Conservation (phyloP, 2,113 vertebrate genomes). For the Cryptoleucopteryx plumbea region DNA sequence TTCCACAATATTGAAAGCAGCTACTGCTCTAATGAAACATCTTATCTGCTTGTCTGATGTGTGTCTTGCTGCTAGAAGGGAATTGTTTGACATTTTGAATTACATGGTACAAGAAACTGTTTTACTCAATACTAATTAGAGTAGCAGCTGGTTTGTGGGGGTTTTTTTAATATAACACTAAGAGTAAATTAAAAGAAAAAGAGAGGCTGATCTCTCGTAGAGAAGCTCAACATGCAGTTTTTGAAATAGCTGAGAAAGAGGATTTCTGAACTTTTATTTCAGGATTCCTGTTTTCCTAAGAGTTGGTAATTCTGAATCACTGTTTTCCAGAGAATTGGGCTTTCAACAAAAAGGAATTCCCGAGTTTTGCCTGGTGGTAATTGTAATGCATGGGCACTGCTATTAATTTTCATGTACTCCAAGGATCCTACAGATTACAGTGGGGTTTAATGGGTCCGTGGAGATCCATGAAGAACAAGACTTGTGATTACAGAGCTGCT, state of each 20-base stretch:
- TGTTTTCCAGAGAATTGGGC: not conserved
- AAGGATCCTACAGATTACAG: not conserved
- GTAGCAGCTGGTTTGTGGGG: not conserved
- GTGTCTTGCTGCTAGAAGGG: constrained; percentile 5
- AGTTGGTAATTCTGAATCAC: not conserved
- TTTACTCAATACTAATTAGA: not conserved
- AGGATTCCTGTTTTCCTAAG: not conserved
- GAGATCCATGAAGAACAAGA: not conserved
- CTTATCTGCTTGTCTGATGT: constrained; percentile 31
- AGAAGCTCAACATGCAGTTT: not conserved
- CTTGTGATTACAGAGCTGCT: not conserved
- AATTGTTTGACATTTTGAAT: constrained; percentile 8
- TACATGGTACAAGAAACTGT: not conserved
- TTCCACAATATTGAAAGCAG: not conserved
- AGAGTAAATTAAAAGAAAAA: not conserved
- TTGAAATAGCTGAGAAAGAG: not conserved
- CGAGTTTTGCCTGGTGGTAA: not conserved
- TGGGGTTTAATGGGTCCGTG: not conserved
- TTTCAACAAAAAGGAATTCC: not conserved
- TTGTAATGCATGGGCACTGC: not conserved
- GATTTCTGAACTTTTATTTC: not conserved
- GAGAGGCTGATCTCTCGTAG: not conserved
- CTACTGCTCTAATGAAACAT: not conserved
- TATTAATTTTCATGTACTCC: not conserved
- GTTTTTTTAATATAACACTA: not conserved